phyloP scores from a whole-genome alignment of 2,113 vertebrate genomes.

The Desmodus rotundus region DNA sequence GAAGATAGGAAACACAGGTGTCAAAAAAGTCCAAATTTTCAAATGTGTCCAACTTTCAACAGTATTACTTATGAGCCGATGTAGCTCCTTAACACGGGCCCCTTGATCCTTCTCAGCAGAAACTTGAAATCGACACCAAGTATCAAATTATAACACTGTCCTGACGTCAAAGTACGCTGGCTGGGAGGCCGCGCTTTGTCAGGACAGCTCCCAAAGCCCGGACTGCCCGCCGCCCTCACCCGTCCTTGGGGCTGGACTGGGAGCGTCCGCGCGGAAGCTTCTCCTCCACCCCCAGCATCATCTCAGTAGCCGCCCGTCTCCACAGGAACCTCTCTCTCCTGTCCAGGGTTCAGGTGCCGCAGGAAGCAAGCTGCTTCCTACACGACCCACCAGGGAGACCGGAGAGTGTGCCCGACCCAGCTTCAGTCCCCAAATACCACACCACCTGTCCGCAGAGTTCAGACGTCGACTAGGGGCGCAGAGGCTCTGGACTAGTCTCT shows the following conservation, averaged over 20 bases:
- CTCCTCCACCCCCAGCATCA: too few relatives aligned
- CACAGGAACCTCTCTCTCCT: too few relatives aligned
- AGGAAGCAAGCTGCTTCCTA: too few relatives aligned
- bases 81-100: not conserved
- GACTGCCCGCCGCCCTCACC: not conserved
- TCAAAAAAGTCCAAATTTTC: not conserved
- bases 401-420: too few relatives aligned
- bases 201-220: not conserved
- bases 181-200: not conserved
- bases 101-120: accelerated
- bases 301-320: accelerated
- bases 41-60: not conserved
- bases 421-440: too few relatives aligned
- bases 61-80: accelerated
- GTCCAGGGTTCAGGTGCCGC: too few relatives aligned
- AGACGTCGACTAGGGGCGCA: too few relatives aligned
- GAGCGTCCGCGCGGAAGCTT: not conserved
- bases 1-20: not conserved
- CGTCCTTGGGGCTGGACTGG: too few relatives aligned
- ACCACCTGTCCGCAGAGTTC: too few relatives aligned
- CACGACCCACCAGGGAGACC: too few relatives aligned
- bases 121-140: not conserved
- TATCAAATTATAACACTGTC: accelerated
- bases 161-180: not conserved
- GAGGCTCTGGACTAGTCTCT: not conserved